These are phyloP conservation scores for Vombatus ursinus DNA, from an alignment of 2,113 vertebrate species.

Conservation along the genomic window DNA sequence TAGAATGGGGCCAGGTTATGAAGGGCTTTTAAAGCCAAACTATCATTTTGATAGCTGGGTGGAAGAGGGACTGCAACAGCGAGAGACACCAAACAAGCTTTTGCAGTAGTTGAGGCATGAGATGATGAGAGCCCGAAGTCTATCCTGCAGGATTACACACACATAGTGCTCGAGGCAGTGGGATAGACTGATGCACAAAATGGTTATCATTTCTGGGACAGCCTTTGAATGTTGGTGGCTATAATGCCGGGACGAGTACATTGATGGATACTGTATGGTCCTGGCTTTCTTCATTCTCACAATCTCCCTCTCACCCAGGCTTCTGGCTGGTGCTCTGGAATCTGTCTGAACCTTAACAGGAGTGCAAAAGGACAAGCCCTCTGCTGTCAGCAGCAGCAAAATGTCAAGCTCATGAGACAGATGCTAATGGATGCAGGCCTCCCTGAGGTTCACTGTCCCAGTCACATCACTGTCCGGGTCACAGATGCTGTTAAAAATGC, in stretches of 20 bases:
- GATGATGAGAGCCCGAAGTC: constrained; percentile 80
- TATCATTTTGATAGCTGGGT: background rate
- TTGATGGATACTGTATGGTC: constrained; percentile 94
- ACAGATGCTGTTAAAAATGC: constrained; percentile 96
- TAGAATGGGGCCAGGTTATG: background rate
- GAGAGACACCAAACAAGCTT: background rate
- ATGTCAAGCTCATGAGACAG: constrained; percentile 95
- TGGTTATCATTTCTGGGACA: constrained; percentile 98
- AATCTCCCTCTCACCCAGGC: constrained; percentile 96
- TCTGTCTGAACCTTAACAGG: constrained; percentile 91
- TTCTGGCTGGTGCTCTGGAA: constrained; percentile 91
- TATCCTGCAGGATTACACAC: constrained; percentile 94
- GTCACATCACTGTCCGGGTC: constrained; percentile 96
- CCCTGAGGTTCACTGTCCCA: constrained; percentile 96
- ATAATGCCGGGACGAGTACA: constrained; percentile 92
- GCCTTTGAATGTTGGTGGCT: constrained; percentile 97
- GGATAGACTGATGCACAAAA: constrained; percentile 96
- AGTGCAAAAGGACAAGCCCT: constrained; percentile 89
- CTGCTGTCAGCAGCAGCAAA: constrained; percentile 95
- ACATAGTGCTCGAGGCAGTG: constrained; percentile 88
- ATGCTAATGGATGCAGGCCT: constrained; percentile 98
- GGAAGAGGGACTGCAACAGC: background rate
- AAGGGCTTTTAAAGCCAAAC: background rate
- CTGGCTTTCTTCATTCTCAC: constrained; percentile 97
- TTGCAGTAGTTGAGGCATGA: background rate